Evolutionary conservation across 2,888 invertebrate genomes (phyloP), one percentile per base, ranked within the genome.

Genomic region (Notocelia uddmanniana): DNA sequence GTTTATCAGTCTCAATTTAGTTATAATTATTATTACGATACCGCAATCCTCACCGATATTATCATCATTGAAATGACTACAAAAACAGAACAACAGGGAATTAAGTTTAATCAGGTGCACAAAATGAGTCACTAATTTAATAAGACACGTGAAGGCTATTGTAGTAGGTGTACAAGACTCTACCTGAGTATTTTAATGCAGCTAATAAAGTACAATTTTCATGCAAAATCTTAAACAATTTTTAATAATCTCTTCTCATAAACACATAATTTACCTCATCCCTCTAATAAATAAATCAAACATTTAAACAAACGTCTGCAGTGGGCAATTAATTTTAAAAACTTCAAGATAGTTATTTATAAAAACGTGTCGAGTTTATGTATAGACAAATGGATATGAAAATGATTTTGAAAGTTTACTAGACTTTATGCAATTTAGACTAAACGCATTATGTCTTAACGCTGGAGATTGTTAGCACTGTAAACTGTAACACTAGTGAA

Each of bases 41-140:
- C 0, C 19, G 34, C 34, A 34, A 31, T 50, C 18, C 34, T 13
- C 15, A 21, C 19, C 19, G 15, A 34, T 52, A 21, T 63, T 37
- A 63, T 63, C 52, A 63, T 21, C 48, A 31, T 8, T 13, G 11
- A 26, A 62, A 34, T 50, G 48, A 41, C 11, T 21, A 52, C 21
- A 31, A 15, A 19, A 21, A 31, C 45, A 57, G 18, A 50, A 57
- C 13, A 5, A 57, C 19, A 31, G 34, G 19, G 45, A 48, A 18
- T 55, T 18, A 18, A 66, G 52, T 71, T 41, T 66, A 59, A 59
- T 58, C 70, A 71, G 45, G 66, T 71, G 66, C 11, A 45, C 13
- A 19, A 55, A 55, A 55, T 71, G 58, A 66, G 10, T 71, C 66
- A 66, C 21, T 34, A 18, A 59, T 58, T 52, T 21, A 64, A 59